Evolutionary conservation across 2,888 invertebrate species (phyloP), one percentile per base, ranked within the genome.

Genomic region (Uropetala carovei): DNA sequence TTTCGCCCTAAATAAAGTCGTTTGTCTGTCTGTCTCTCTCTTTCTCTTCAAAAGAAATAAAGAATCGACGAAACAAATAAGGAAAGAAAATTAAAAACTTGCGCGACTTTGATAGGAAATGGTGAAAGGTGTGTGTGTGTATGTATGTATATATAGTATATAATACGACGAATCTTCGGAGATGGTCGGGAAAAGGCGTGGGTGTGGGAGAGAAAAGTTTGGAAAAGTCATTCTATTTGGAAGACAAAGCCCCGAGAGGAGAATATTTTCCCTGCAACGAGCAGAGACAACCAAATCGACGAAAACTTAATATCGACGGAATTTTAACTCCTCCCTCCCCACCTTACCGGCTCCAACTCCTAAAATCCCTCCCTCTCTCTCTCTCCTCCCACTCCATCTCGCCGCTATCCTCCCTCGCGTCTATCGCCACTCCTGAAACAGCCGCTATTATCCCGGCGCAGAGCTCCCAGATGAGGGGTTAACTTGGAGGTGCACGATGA

Each of bases 271-370:
- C n/a, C 68, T 60, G 18, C 43, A 56, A 89, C 64, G 89, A 89
- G 18, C 89, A 18, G 16, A 64, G 43, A 60, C 89, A 64, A 89
- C 60, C 16, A 60, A 86, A 60, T 64, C 68, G 64, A 58, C 89
- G 89, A 64, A 89, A 89, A 68, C 89, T 30, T 68, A 64, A 64
- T 89, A 89, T 89, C 89, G 89, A 89, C 64, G 64, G 89, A 89
- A 89, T 89, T 89, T 89, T 59, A 89, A 89, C 30, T 89, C 68
- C 56, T 11, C 14, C 7, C 14, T 64, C 64, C 14, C 57, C 14
- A n/a, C 14, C 16, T 10, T 30, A 60, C 64, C 89, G 43, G 27
- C 13, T n/a, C 27, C n/a, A 11, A 0, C 0, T 3, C 75, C 13
- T 75, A 22, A 75, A 75, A 75, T 22, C 75, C 13, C n/a, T 27